Evolutionary conservation across 2,113 vertebrate genomes (phyloP).

Genomic region (Azemiops feae): DNA sequence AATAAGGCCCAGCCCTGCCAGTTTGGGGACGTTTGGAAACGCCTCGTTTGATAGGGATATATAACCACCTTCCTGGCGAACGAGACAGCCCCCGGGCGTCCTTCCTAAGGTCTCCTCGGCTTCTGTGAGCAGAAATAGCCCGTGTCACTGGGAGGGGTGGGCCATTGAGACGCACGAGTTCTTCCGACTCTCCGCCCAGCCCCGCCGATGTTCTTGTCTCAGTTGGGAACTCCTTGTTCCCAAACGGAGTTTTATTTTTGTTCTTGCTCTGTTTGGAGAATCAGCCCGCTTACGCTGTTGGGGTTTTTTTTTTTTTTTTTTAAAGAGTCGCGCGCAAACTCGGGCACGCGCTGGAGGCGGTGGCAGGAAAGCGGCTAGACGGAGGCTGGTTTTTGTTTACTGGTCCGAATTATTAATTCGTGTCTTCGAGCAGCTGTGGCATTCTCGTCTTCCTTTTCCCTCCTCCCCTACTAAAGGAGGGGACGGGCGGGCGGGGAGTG

Average conservation of each 20-base stretch:
- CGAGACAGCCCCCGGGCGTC: background rate
- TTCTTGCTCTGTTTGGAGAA: background rate
- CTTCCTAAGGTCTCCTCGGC: background rate
- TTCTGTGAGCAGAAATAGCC: background rate
- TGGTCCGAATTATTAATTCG: background rate
- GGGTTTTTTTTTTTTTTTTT: no score
- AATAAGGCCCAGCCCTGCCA: background rate
- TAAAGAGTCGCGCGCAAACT: background rate
- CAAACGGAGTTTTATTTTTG: slow-evolving; percentile 16
- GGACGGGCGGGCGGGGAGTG: background rate
- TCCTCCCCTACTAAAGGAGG: background rate
- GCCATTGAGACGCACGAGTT: background rate
- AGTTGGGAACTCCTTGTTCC: slow-evolving; percentile 13
- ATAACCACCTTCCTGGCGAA: background rate
- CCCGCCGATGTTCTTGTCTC: background rate
- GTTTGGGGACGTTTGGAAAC: background rate
- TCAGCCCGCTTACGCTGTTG: background rate
- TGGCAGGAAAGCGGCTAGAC: background rate
- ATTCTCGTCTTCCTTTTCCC: no score
- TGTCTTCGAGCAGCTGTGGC: background rate
- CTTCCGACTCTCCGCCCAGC: slow-evolving; percentile 8
- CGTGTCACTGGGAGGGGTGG: slow-evolving; percentile 1
- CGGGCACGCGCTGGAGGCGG: background rate
- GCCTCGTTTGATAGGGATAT: background rate
- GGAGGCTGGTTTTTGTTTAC: background rate